Base-by-base conservation (phyloP, 1,140 invertebrate genomes). In the Saxidomus purpurata region DNA sequence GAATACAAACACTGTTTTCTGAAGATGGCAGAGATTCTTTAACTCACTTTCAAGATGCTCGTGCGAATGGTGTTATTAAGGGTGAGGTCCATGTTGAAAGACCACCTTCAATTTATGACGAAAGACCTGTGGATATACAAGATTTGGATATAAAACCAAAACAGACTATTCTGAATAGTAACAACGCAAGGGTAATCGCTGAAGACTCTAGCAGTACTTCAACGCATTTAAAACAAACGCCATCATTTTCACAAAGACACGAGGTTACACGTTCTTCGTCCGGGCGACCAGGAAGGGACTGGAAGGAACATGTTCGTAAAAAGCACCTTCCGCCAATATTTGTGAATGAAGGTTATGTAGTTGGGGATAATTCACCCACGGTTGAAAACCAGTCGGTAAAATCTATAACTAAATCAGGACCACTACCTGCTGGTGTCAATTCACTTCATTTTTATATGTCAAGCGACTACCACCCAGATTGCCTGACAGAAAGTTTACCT, bases 311-410 rank as follows among this genome's bases (percentile, higher is more conserved):
- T 36, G 91, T 93, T 90, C 86, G 89, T 25, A 91, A 90, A 55
- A 93, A 93, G 69, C 90, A 93, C 63, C 80, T 93, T 13, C 92
- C 91, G 0, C 80, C 92, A n/a, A 90, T 93, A 47, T 92, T 92
- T 69, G 82, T 93, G 28, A 92, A 92, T 82, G 81, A 91, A 49
- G 90, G 92, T 2, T 89, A 87, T 82, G 87, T 92, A 17, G 40
- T 79, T 13, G 90, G 89, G 1, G 79, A 87, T 36, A 80, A 28
- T 6, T 43, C 59, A 34, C 36, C 36, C 0, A 40, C 77, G 17
- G 38, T 9, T 77, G 61, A 77, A 47, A 47, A 55, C 15, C 19
- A 71, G 11, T 47, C 17, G 19, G 40, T 61, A 31, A 38, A 22
- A 47, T 69, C 28, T 19, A 28, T 38, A 22, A 22, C 59, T n/a